phyloP scores from a whole-genome alignment of 2,113 vertebrate genomes.

The Nerophis ophidion region DNA sequence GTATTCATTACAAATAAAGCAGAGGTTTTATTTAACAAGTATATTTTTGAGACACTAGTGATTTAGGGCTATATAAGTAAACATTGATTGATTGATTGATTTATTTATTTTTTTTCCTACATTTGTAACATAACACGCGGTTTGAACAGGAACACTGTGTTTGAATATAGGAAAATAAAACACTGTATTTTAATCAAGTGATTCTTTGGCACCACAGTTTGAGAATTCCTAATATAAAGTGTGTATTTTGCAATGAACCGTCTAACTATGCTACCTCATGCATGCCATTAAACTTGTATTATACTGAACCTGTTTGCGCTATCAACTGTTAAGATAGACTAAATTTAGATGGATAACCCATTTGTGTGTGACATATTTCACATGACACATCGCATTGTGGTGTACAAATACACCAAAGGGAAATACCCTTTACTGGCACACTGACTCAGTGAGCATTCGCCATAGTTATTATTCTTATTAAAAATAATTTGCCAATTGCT shows the following conservation, averaged over 20 bases:
- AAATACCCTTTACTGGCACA: constrained; percentile 47
- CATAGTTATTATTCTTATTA: constrained; percentile 27
- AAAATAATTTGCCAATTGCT: constrained; percentile 28
- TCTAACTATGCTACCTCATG: background rate
- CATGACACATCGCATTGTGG: constrained; percentile 55
- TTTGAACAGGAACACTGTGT: too few species aligned
- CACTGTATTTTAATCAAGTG: too few species aligned
- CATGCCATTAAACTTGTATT: background rate
- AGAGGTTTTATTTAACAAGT: too few species aligned
- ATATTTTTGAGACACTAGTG: too few species aligned
- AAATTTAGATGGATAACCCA: constrained; percentile 56
- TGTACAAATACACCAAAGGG: constrained; percentile 56
- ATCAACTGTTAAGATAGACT: constrained; percentile 56
- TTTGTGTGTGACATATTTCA: constrained; percentile 58
- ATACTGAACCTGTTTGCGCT: constrained; percentile 4
- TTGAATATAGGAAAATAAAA: too few species aligned
- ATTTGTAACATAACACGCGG: too few species aligned
- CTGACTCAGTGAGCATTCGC: constrained; percentile 26
- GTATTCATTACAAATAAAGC: too few species aligned
- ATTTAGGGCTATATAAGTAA: too few species aligned
- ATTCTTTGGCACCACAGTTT: too few species aligned
- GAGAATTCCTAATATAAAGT: background rate
- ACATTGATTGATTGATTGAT: too few species aligned
- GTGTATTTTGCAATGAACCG: background rate
- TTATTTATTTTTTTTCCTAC: too few species aligned